Percentiles rank a stretch among this genome's conserved stretches.
Conservation (phyloP, 2,113 vertebrate species). For the Egretta garzetta region DNA sequence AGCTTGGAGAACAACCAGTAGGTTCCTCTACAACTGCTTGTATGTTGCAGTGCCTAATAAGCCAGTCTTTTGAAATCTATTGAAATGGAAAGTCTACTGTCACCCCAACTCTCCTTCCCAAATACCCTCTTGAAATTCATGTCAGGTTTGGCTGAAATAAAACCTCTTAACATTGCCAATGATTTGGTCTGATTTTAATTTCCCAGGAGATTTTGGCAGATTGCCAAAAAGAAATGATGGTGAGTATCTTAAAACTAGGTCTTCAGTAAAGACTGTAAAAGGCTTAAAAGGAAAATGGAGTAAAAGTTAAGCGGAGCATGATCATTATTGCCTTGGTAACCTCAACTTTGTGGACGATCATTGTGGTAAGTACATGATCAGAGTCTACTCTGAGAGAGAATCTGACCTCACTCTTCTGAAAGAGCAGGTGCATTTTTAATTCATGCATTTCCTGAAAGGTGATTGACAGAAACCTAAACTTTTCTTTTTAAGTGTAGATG, state of each 20-base stretch:
- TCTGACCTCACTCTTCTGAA: neutral
- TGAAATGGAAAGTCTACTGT: neutral
- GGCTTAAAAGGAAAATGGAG: neutral
- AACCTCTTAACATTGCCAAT: neutral
- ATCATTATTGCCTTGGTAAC: neutral
- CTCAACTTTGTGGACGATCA: neutral
- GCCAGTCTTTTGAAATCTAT: neutral
- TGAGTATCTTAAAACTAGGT: neutral
- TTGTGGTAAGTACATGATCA: neutral
- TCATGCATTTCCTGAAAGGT: neutral
- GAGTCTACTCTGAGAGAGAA: neutral
- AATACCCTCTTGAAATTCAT: neutral
- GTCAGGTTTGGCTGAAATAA: neutral
- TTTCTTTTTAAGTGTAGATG: neutral
- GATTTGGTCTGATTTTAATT: neutral
- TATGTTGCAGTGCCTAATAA: neutral
- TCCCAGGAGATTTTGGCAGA: neutral
- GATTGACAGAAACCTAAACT: neutral
- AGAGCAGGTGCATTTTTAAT: neutral
- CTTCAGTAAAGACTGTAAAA: neutral
- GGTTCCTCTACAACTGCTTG: neutral
- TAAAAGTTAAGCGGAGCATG: neutral
- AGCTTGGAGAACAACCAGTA: neutral
- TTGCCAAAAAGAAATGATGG: neutral
- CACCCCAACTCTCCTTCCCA: neutral